phyloP scores from a whole-genome alignment of 2,113 vertebrate species.

The Ptychochromis oligacanthus region DNA sequence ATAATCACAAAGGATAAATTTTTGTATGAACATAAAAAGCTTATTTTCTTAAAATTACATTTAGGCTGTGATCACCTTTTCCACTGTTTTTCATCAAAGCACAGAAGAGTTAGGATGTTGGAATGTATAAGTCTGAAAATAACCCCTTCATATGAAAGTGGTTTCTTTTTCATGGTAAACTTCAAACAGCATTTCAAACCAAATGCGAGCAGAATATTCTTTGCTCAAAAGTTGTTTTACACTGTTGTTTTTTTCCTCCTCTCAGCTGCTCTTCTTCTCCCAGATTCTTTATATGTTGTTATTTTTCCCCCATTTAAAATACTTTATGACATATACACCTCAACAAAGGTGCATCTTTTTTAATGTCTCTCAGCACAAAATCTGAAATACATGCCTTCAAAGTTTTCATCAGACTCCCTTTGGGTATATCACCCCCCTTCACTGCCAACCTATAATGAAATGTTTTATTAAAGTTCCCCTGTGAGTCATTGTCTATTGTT shows the following conservation, averaged over 20 bases:
- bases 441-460: constrained; percentile 31
- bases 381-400: constrained; percentile 28
- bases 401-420: constrained; percentile 37
- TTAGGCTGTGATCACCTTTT: constrained; percentile 36
- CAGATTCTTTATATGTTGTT: constrained; percentile 28
- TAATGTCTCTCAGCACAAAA: constrained; percentile 13
- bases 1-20: not conserved
- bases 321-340: constrained; percentile 23
- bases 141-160: constrained; percentile 47
- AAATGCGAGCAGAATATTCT: constrained; percentile 37
- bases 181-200: constrained; percentile 67
- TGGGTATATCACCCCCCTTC: constrained; percentile 4
- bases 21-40: constrained; percentile 6
- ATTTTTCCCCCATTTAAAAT: constrained; percentile 2
- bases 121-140: constrained; percentile 45
- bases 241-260: constrained; percentile 54
- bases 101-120: constrained; percentile 16
- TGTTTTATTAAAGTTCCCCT: constrained; percentile 33
- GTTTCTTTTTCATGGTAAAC: constrained; percentile 51
- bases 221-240: constrained; percentile 56
- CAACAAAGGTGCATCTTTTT: constrained; percentile 19
- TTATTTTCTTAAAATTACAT: constrained; percentile 5
- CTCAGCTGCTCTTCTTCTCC: constrained; percentile 2
- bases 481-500: constrained; percentile 37
- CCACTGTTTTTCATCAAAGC: constrained; percentile 63